Evolutionary conservation across 2,797 vertebrate species (phyloP), one percentile per base, ranked within the genome.

Genomic region (Karalla daura): DNA sequence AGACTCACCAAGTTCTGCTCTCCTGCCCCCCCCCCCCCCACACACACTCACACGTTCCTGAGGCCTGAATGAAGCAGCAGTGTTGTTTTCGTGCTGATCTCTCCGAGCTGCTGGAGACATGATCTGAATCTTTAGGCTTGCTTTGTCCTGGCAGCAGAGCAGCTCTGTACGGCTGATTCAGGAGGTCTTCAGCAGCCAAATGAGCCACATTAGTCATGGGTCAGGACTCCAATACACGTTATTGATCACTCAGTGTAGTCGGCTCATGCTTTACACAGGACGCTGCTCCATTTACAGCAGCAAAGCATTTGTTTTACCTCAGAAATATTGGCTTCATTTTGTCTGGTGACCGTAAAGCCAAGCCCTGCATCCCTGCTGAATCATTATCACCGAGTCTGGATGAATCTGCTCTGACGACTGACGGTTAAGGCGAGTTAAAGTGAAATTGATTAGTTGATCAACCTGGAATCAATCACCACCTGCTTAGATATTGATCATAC

Each of bases 181-280:
- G 62, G 45, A 58, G 69, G 62, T 75, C 37, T 59, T 54, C 30
- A 65, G 69, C 59, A 59, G 53, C 64, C 36, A 43, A 69, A 62
- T 63, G 27, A 78, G 61, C 40, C 63, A 46, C 54, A 77, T 88
- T 74, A 85, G 68, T 86, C 78, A 78, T 18, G 60, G 41, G 59
- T 62, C 62, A 54, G 67, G 47, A 62, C 63, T 20, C 62, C 56
- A 41, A 1, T 39, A 18, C 43, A 27, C 59, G 54, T 20, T 76
- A 84, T 76, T 74, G 80, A 90, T 85, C 63, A 37, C 36, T 21
- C 68, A 52, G 35, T 72, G 54, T 32, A 50, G 25, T 41, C 28
- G 40, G 44, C n/a, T 54, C 56, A 43, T 71, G 53, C 55, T 23
- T 74, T 37, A 43, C 17, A 49, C 36, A 17, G 45, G 41, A 36